A percentile compares a stretch with the other conserved stretches of the same genome.
phyloP scores from a whole-genome alignment of 1,140 invertebrate species.

The Hylyphantes graminicola region DNA sequence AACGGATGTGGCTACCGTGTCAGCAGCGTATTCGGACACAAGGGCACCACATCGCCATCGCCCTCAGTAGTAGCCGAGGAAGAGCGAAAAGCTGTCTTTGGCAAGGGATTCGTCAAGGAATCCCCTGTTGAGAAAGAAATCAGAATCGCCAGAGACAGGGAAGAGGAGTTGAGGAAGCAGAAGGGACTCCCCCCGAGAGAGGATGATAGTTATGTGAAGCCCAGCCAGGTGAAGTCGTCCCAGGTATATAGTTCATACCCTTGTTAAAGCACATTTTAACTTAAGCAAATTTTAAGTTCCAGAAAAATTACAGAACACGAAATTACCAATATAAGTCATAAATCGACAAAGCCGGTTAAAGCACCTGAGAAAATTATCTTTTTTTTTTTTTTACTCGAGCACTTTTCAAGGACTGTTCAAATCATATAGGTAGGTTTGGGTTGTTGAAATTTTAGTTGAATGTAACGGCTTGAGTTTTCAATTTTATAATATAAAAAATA shows the following conservation, averaged over 20 bases:
- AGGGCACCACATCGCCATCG: constrained; percentile 9
- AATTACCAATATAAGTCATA: too few relatives aligned
- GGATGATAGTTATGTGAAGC: constrained; percentile 67
- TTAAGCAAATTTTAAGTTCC: too few relatives aligned
- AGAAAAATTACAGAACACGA: too few relatives aligned
- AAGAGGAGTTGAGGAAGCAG: constrained; percentile 70
- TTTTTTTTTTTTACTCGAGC: too few relatives aligned
- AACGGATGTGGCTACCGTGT: constrained; percentile 29
- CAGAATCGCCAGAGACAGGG: constrained; percentile 70
- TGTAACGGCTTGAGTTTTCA: too few relatives aligned
- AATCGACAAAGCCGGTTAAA: too few relatives aligned
- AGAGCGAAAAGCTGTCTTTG: constrained; percentile 42
- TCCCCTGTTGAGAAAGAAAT: constrained; percentile 74
- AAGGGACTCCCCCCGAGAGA: constrained; percentile 64
- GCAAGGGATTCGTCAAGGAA: constrained; percentile 66
- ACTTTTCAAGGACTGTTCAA: too few relatives aligned
- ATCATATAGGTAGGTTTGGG: too few relatives aligned
- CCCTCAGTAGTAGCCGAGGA: neutral
- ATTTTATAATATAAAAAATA: too few relatives aligned
- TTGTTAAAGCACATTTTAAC: too few relatives aligned
- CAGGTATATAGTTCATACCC: constrained; percentile 20
- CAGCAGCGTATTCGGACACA: constrained; percentile 53
- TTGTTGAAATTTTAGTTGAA: too few relatives aligned
- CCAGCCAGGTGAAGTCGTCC: constrained; percentile 50
- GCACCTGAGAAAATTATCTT: too few relatives aligned